A percentile compares a stretch with the other conserved stretches of the same genome.
Evolutionary conservation across 2,888 invertebrate genomes (phyloP).

Genomic region (Sialis lutaria): DNA sequence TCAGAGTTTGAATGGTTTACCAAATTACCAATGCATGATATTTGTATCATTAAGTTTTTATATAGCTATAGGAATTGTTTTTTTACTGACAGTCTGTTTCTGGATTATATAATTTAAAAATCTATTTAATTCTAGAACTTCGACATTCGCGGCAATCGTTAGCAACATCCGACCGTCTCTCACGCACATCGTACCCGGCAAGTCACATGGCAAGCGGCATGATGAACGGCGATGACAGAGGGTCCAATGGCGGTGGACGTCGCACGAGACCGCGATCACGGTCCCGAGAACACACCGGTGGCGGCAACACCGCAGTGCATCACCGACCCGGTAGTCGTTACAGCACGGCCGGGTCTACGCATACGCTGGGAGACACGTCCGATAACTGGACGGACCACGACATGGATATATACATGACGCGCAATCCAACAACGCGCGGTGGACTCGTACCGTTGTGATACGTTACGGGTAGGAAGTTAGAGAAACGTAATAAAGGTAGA

Average conservation of each 20-base stretch:
- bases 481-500: too few species aligned
- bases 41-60: too few species aligned
- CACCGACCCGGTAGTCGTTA: slow-evolving; percentile 59
- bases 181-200: slow-evolving; percentile 51
- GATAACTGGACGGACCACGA: slow-evolving; percentile 92
- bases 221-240: slow-evolving; percentile 33
- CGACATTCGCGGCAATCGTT: slow-evolving; percentile 74
- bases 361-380: slow-evolving; percentile 70
- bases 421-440: slow-evolving; percentile 74
- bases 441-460: slow-evolving; percentile 62
- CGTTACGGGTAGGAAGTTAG: too few species aligned
- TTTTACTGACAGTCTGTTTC: too few species aligned
- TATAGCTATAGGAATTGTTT: too few species aligned
- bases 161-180: slow-evolving; percentile 67
- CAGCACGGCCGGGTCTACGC: slow-evolving; percentile 61
- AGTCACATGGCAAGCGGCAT: slow-evolving; percentile 38
- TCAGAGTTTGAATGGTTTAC: too few species aligned
- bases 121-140: slow-evolving; percentile 42
- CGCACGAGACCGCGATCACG: slow-evolving; percentile 62
- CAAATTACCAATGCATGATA: too few species aligned
- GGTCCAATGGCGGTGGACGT: slow-evolving; percentile 28
- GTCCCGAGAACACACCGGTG: slow-evolving; percentile 38
- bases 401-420: slow-evolving; percentile 88
- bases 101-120: too few species aligned
- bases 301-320: too few species aligned